These are phyloP conservation scores for Stegodyphus dumicola DNA, from an alignment of 1,140 invertebrate species.

Conservation along the genomic window DNA sequence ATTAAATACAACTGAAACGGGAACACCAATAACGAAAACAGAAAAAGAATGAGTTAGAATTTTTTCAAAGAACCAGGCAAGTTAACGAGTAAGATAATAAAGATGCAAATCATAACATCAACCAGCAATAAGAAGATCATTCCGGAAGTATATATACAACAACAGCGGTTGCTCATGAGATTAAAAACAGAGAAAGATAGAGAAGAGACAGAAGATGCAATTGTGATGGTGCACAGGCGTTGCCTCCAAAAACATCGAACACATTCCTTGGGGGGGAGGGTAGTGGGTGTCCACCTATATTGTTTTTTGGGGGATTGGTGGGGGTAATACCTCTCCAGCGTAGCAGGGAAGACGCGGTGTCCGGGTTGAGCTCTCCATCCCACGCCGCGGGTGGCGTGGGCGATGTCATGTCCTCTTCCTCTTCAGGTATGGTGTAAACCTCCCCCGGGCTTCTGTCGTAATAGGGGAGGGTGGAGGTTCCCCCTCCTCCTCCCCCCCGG, in stretches of 20 bases:
- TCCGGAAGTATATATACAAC: background rate
- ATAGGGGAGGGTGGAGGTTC: slow-evolving; percentile 64
- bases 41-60: background rate
- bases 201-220: background rate
- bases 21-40: background rate
- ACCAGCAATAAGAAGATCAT: background rate
- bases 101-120: slow-evolving; percentile 3
- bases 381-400: slow-evolving; percentile 69
- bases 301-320: background rate
- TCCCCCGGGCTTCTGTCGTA: slow-evolving; percentile 72
- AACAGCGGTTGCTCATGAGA: background rate
- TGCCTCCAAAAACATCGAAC: slow-evolving; percentile 4
- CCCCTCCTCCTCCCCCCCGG: slow-evolving; percentile 51
- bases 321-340: slow-evolving; percentile 62
- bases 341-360: slow-evolving; percentile 56
- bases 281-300: slow-evolving; percentile 21
- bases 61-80: background rate
- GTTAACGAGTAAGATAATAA: background rate
- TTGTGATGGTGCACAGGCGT: slow-evolving; percentile 1
- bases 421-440: slow-evolving; percentile 73
- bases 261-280: slow-evolving; percentile 46
- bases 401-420: slow-evolving; percentile 72
- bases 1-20: background rate
- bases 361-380: slow-evolving; percentile 65
- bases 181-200: background rate